These are phyloP conservation scores for Molothrus ater DNA, from an alignment of 2,797 vertebrate species.

Conservation along the genomic window DNA sequence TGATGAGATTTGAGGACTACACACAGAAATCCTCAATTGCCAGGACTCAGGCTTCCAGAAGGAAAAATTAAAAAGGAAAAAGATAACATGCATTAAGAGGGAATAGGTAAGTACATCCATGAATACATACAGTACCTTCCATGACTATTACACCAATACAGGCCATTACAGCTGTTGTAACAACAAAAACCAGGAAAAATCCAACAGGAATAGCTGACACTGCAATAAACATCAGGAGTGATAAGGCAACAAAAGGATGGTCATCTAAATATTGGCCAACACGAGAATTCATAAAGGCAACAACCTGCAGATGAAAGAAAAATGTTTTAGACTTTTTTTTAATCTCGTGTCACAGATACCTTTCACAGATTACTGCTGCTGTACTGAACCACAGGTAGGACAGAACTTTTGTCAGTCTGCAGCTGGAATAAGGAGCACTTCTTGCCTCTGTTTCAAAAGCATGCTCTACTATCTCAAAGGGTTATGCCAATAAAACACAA, in stretches of 20 bases:
- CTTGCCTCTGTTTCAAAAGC: not conserved
- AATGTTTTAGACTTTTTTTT: not conserved
- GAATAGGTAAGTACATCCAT: not conserved
- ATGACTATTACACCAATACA: constrained; percentile 78
- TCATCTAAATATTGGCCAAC: constrained; percentile 79
- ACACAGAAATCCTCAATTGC: not conserved
- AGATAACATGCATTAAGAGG: not conserved
- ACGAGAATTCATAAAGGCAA: constrained; percentile 79
- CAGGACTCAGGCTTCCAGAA: not conserved
- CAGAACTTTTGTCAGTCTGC: not conserved
- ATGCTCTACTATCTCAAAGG: not conserved
- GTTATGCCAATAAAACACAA: not conserved
- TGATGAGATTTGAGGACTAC: not conserved
- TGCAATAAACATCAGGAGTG: constrained; percentile 76
- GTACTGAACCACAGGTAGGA: not conserved
- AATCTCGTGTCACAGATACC: not conserved
- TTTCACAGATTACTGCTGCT: not conserved
- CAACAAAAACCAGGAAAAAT: constrained; percentile 77
- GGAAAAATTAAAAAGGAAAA: not conserved
- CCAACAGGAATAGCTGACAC: constrained; percentile 76
- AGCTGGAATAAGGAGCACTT: not conserved
- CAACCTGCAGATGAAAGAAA: constrained; percentile 70
- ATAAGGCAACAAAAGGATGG: constrained; percentile 79
- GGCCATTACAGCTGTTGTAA: constrained; percentile 73
- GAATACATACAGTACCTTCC: constrained; percentile 76